phyloP scores from a whole-genome alignment of 2,888 invertebrate genomes.

The Agrochola lychnidis region DNA sequence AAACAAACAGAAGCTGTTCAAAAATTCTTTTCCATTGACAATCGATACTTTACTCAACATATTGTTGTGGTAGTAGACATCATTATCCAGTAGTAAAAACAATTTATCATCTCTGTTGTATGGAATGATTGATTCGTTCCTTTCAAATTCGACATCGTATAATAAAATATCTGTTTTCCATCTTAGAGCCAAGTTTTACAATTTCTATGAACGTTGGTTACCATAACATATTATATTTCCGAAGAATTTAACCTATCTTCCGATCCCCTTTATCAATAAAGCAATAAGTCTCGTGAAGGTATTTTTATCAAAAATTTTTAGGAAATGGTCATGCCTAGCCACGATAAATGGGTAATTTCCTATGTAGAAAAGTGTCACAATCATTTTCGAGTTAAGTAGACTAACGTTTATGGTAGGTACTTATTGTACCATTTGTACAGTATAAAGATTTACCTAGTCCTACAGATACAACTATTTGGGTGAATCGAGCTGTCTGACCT shows the following conservation, averaged over 20 bases:
- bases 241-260: conserved; percentile 3
- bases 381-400: conserved; percentile 41
- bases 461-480: conserved; percentile 16
- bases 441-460: conserved; percentile 15
- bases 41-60: conserved; percentile 9
- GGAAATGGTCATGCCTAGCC: conserved; percentile 23
- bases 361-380: conserved; percentile 25
- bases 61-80: conserved; percentile 40
- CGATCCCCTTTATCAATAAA: conserved; percentile 30
- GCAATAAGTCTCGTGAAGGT: conserved; percentile 27
- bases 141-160: conserved; percentile 75
- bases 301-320: conserved; percentile 15
- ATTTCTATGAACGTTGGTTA: conserved; percentile 15
- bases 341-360: conserved; percentile 36
- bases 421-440: conserved; percentile 23
- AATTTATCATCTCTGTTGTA: conserved; percentile 73
- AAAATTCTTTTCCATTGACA: background rate
- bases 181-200: conserved; percentile 40
- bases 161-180: conserved; percentile 68
- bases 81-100: conserved; percentile 66
- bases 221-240: background rate
- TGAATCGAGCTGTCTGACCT: conserved; percentile 31
- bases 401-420: conserved; percentile 25
- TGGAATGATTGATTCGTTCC: conserved; percentile 74
- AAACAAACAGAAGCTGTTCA: background rate